Conservation (phyloP, 2,888 invertebrate genomes). For the Asteroscopus sphinx region DNA sequence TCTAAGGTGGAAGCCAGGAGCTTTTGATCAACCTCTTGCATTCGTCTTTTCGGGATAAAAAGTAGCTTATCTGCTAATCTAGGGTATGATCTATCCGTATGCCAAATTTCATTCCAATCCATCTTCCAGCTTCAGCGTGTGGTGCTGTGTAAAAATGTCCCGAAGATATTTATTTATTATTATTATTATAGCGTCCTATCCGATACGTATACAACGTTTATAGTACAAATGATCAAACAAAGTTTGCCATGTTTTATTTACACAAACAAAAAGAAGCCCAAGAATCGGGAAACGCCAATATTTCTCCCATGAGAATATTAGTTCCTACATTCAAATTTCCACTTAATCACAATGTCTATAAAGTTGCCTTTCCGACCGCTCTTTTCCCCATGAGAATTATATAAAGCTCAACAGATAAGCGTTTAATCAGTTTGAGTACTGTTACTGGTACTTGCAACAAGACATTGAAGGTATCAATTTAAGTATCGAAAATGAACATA, state of each 20-base stretch:
- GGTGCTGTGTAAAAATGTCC: too few relatives aligned
- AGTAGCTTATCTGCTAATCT: too few relatives aligned
- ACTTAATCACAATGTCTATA: accelerated
- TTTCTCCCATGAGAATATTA: slow-evolving; percentile 45
- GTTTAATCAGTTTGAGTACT: slow-evolving; percentile 58
- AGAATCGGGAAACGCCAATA: slow-evolving; percentile 56
- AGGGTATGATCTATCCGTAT: too few relatives aligned
- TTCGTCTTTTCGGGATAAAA: too few relatives aligned
- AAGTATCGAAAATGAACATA: slow-evolving; percentile 34
- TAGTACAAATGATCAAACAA: slow-evolving; percentile 57
- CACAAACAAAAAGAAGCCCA: slow-evolving; percentile 49
- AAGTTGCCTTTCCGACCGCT: slow-evolving; percentile 8
- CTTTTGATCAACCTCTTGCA: too few relatives aligned
- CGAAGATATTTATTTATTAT: too few relatives aligned
- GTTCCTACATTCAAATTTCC: slow-evolving; percentile 4
- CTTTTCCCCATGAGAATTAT: neutral
- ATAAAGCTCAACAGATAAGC: slow-evolving; percentile 40
- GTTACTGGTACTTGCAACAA: slow-evolving; percentile 47
- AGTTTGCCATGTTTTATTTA: slow-evolving; percentile 53
- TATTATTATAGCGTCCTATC: slow-evolving; percentile 26
- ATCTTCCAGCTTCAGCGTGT: too few relatives aligned
- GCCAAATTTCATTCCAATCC: too few relatives aligned
- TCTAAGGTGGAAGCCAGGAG: too few relatives aligned
- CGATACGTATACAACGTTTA: slow-evolving; percentile 15
- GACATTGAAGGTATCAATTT: slow-evolving; percentile 30